phyloP scores from a whole-genome alignment of 2,113 vertebrate species.

The Indri indri region DNA sequence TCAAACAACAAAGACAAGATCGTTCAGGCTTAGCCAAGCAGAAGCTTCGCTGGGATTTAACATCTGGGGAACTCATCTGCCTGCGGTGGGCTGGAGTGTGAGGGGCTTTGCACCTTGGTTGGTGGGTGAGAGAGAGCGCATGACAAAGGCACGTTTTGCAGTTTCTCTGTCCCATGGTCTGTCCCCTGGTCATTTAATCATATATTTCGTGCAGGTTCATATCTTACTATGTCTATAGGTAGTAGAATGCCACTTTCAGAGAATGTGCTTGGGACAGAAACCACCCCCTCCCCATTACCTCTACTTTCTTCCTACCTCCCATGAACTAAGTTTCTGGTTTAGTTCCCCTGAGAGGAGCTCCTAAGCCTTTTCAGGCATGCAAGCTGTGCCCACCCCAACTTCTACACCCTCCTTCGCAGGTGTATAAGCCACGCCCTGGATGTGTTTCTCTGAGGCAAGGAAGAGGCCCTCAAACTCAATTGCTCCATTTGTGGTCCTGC shows the following conservation, averaged over 20 bases:
- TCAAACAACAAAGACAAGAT: not conserved
- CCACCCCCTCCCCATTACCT: fast-evolving
- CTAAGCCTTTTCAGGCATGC: not conserved
- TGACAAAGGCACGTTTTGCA: not conserved
- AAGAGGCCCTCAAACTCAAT: not conserved
- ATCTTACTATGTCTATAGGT: not conserved
- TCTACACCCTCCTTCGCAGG: not conserved
- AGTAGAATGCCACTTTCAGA: not conserved
- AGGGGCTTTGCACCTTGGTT: not conserved
- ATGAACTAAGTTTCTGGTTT: not conserved
- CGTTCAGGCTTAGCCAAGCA: not conserved
- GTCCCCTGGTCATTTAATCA: not conserved
- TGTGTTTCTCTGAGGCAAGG: not conserved
- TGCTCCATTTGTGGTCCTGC: not conserved
- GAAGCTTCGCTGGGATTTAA: not conserved
- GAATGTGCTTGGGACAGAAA: not conserved
- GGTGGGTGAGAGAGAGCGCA: not conserved
- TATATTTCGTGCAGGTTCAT: not conserved
- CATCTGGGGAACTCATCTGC: too few species aligned
- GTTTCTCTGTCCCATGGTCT: not conserved
- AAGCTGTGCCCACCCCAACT: fast-evolving
- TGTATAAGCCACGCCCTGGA: not conserved
- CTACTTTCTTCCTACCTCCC: not conserved
- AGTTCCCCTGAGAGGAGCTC: not conserved
- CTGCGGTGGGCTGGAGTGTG: too few species aligned